Evolutionary conservation across 2,888 invertebrate genomes (phyloP).

Genomic region (Byasa hedistus): DNA sequence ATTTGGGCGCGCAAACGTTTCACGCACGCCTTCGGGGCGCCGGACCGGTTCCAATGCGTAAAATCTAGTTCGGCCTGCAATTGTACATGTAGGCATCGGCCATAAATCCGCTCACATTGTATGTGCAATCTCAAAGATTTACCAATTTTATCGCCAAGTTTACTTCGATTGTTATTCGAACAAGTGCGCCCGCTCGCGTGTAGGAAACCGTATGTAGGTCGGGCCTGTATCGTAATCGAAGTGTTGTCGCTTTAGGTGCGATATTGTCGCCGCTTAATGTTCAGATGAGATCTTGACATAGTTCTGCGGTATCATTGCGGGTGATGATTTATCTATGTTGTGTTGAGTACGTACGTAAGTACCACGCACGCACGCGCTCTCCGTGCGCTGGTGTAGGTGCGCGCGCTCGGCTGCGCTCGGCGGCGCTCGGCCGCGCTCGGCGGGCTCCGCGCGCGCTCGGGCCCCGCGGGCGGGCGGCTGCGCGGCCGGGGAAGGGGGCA

Average conservation of each 20-base stretch:
- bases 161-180: slow-evolving; percentile 6
- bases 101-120: slow-evolving; percentile 16
- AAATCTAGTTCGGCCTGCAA: slow-evolving; percentile 41
- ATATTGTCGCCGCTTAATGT: slow-evolving; percentile 37
- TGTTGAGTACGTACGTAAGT: slow-evolving; percentile 70
- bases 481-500: slow-evolving; percentile 54
- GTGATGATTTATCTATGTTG: slow-evolving; percentile 69
- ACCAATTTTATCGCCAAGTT: slow-evolving; percentile 22
- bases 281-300: slow-evolving; percentile 72
- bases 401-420: slow-evolving; percentile 62
- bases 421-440: slow-evolving; percentile 37
- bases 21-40: slow-evolving; percentile 45
- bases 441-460: slow-evolving; percentile 34
- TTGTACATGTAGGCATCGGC: slow-evolving; percentile 14
- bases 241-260: slow-evolving; percentile 11
- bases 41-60: slow-evolving; percentile 48
- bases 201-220: slow-evolving; percentile 21
- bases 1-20: slow-evolving; percentile 61
- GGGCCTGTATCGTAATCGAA: slow-evolving; percentile 4
- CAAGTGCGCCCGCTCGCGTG: not conserved
- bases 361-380: slow-evolving; percentile 52
- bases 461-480: slow-evolving; percentile 61
- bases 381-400: slow-evolving; percentile 64
- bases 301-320: slow-evolving; percentile 66
- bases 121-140: slow-evolving; percentile 8